Evolutionary conservation across 2,888 invertebrate genomes (phyloP), one percentile per base, ranked within the genome.

Genomic region (Lasioglossum morio): DNA sequence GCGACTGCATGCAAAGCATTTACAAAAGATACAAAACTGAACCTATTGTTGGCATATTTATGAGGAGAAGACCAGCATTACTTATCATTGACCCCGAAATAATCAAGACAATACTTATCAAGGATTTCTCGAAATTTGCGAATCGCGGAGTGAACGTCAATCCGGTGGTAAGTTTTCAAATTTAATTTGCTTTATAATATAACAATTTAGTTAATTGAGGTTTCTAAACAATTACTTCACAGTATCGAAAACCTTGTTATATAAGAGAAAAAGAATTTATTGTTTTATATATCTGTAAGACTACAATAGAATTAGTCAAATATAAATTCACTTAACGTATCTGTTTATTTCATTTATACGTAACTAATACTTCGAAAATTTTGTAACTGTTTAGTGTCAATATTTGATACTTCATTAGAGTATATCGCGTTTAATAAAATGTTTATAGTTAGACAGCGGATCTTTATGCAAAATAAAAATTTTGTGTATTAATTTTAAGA

Each of bases 241-340:
- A 53, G 37, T 30, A 27, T 89, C 92, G 2, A 95, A 95, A 79
- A 86, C 96, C 12, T 95, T 96, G 0, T 95, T 95, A 2, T 96
- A 10, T 4, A n/a, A 57, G 10, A n/a, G n/a, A 27, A 27, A 3
- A 57, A n/a, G 57, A 1, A n/a, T 57, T 57, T 57, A n/a, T 57
- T 57, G 27, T 57, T 57, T 57, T 12, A n/a, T n/a, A 12, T 23
- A n/a, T n/a, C n/a, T 3, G 3, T n/a, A 57, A 57, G 8, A 57
- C 8, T 10, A 3, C 53, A 3, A 53, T n/a, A 8, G 7, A 53
- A 53, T 53, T 23, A 23, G 10, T 40, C 4, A 46, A 46, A 57
- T n/a, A 57, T 57, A n/a, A 12, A 12, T n/a, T 27, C 10, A 27
- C 19, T 48, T 4, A 27, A 43, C 14, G 4, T 43, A 43, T 14